A percentile compares a stretch with the other conserved stretches of the same genome.
Conservation (phyloP, 2,888 invertebrate genomes). For the Gandaritis pyraliata region DNA sequence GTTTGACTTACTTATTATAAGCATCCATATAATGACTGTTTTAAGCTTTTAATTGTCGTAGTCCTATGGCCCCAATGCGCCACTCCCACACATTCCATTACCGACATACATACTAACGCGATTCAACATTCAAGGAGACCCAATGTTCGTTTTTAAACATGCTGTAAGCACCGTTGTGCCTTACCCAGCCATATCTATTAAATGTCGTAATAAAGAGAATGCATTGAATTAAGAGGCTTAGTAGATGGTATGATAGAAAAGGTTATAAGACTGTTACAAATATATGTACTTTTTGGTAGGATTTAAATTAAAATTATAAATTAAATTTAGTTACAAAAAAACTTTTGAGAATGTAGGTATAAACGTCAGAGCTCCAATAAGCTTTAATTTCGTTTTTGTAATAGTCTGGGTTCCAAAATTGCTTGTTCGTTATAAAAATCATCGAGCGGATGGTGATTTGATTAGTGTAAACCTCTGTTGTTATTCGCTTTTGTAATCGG, state of each 20-base stretch:
- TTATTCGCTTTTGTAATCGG: slow-evolving; percentile 43
- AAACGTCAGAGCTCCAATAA: no score
- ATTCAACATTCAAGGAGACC: slow-evolving; percentile 35
- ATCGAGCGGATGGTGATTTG: slow-evolving; percentile 26
- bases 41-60: slow-evolving; percentile 27
- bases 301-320: no score
- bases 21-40: no score
- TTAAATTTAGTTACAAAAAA: no score
- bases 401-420: slow-evolving; percentile 11
- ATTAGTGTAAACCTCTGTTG: slow-evolving; percentile 33
- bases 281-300: no score
- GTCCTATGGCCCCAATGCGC: slow-evolving; percentile 40
- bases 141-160: slow-evolving; percentile 23
- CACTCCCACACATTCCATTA: slow-evolving; percentile 72
- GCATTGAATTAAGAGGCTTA: no score
- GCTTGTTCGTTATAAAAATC: neutral
- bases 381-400: no score
- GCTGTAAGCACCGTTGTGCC: neutral
- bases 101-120: slow-evolving; percentile 61
- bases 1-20: neutral
- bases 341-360: no score
- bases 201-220: slow-evolving; percentile 11
- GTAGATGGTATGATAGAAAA: no score
- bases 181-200: slow-evolving; percentile 11
- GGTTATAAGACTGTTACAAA: no score